Evolutionary conservation across 2,113 vertebrate genomes (phyloP).

Genomic region (Alces alces): DNA sequence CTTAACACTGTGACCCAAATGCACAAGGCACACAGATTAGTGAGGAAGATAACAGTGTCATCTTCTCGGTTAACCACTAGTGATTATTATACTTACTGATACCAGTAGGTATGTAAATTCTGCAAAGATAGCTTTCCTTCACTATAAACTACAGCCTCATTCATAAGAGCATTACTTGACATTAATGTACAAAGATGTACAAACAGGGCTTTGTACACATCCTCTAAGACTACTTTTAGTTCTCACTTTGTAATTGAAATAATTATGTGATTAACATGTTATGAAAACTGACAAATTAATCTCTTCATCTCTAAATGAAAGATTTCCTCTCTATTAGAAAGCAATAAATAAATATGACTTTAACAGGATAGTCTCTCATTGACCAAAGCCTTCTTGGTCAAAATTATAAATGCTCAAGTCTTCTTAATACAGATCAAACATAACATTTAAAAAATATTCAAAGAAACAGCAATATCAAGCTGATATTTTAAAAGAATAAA

Average conservation of each 20-base stretch:
- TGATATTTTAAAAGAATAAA: not conserved
- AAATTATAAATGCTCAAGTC: constrained; percentile 21
- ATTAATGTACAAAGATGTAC: not conserved
- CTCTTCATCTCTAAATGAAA: constrained; percentile 23
- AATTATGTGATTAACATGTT: constrained; percentile 2
- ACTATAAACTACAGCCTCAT: not conserved
- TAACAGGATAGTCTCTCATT: not conserved
- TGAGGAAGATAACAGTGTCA: not conserved
- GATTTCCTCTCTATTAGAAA: not conserved
- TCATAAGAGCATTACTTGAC: not conserved
- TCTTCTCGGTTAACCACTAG: not conserved
- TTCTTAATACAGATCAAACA: not conserved
- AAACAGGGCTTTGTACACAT: not conserved
- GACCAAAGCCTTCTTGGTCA: not conserved
- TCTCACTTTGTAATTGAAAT: constrained; percentile 4
- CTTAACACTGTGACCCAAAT: not conserved
- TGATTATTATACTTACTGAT: not conserved
- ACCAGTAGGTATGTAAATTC: not conserved
- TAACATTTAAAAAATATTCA: constrained; percentile 26
- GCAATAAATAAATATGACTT: constrained; percentile 1
- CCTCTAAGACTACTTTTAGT: constrained; percentile 15
- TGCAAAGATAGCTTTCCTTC: not conserved
- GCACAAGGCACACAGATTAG: not conserved
- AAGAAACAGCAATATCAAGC: constrained; percentile 32
- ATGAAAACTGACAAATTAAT: constrained; percentile 26